A percentile compares a stretch with the other conserved stretches of the same genome.
These are phyloP conservation scores for Cenopis cana DNA, from an alignment of 2,888 invertebrate genomes.

Conservation along the genomic window DNA sequence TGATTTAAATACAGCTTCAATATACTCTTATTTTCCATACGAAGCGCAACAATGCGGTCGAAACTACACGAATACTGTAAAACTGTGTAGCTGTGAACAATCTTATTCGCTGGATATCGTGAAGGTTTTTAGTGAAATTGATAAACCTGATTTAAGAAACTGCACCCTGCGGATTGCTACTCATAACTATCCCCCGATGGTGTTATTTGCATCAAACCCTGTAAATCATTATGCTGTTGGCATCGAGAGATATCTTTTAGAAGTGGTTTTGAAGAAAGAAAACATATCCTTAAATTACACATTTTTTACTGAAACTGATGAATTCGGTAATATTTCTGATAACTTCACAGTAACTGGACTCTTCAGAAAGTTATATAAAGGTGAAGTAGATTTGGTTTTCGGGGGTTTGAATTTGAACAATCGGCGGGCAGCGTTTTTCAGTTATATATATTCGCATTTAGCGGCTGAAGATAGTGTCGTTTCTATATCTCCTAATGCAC, in stretches of 20 bases:
- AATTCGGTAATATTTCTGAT: constrained; percentile 37
- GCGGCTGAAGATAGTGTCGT: constrained; percentile 35
- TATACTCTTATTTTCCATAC: constrained; percentile 42
- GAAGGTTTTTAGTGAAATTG: background rate
- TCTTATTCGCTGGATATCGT: background rate
- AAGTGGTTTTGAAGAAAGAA: constrained; percentile 22
- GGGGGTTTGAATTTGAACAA: constrained; percentile 39
- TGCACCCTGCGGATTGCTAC: constrained; percentile 39
- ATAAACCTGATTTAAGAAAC: constrained; percentile 31
- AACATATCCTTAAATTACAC: constrained; percentile 35
- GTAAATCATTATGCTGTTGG: constrained; percentile 23
- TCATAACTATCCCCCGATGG: constrained; percentile 38
- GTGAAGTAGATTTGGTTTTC: constrained; percentile 42
- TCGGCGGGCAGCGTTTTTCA: constrained; percentile 30
- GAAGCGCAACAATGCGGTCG: constrained; percentile 36
- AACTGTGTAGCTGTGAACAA: constrained; percentile 33
- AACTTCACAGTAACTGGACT: constrained; percentile 41
- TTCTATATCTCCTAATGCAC: constrained; percentile 17
- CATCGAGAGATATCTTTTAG: constrained; percentile 40
- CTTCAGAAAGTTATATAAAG: constrained; percentile 32
- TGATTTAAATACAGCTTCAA: constrained; percentile 11
- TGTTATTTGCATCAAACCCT: constrained; percentile 17
- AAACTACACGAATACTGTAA: constrained; percentile 34
- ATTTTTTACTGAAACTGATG: constrained; percentile 18
- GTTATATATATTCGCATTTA: constrained; percentile 37